These are phyloP conservation scores for Bombus fervidus DNA, from an alignment of 1,140 invertebrate species.

Conservation along the genomic window DNA sequence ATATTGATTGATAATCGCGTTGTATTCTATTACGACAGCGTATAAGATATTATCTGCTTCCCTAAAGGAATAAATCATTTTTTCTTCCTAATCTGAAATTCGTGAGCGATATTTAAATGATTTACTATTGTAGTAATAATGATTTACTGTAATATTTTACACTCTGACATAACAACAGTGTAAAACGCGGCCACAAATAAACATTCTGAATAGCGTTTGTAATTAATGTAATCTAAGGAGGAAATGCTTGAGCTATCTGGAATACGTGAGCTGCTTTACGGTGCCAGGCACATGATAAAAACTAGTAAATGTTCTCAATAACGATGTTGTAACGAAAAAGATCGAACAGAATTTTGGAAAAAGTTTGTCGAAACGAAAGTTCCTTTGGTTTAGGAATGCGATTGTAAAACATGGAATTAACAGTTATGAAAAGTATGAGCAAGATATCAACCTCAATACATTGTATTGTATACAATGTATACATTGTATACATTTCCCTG, in stretches of 20 bases:
- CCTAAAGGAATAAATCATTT: neutral
- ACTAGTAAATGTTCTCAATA: neutral
- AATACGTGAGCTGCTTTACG: constrained; percentile 17
- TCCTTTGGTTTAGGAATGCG: neutral
- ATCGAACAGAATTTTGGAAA: neutral
- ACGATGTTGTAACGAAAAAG: neutral
- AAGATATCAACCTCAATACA: no score
- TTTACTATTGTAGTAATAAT: neutral
- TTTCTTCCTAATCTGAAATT: neutral
- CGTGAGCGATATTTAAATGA: neutral
- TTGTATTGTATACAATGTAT: no score
- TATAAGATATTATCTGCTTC: no score
- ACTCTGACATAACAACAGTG: neutral
- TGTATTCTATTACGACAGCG: no score
- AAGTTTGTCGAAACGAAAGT: no score
- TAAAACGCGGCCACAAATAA: neutral
- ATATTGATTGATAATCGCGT: no score
- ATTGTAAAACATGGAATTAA: neutral
- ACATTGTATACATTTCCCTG: neutral
- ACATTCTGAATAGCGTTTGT: neutral
- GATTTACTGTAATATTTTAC: neutral
- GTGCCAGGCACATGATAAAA: neutral
- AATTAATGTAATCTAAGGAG: constrained; percentile 60
- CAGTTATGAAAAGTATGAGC: no score
- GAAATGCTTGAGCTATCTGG: constrained; percentile 26